Base-by-base conservation (phyloP, 2,113 vertebrate species). In the Cyphomyrus discorhynchus region DNA sequence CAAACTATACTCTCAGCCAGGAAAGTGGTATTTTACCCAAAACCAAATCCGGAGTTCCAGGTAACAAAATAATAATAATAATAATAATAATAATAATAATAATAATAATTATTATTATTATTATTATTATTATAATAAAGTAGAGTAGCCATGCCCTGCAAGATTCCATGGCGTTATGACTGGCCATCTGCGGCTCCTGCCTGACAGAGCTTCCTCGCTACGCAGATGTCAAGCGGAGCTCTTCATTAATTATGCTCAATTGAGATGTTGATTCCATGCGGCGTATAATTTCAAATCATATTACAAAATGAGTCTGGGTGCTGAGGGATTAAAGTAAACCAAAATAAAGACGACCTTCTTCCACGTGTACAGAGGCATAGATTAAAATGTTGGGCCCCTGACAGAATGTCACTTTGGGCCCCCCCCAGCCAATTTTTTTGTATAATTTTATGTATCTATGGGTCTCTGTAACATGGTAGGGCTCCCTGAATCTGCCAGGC, bases 31-130 rank as follows among this genome's bases (percentile, higher is more conserved):
- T 70, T 70, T 70, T 27, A 31, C 62, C 62, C 9, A 27, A 13
- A 70, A 70, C 62, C 62, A 70, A 70, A 62, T n/a, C 9, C 2
- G 1, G n/a, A 70, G 62, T 66, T 13, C 27, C n/a, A 31, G 3
- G n/a, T 27, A 66, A 27, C 8, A 66, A 66, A 66, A 11, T 27
- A 27, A 13, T 10, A 66, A 24, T 21, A 58, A 6, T 10, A n/a
- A 62, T n/a, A 62, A 58, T n/a, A 66, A 66, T 10, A 27, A 27
- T 66, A 62, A 62, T 5, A 66, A 62, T 5, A 62, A 58, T 10
- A 66, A 10, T 9, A 27, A 9, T 62, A n/a, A 10, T 27, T 11
- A 98, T 99, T 31, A 31, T 31, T 31, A 31, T 31, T 31, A 31
- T 35, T 35, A 35, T 35, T 35, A 35, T 35, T 35, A 35, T 35